Evolutionary conservation across 2,797 vertebrate genomes (phyloP), one percentile per base, ranked within the genome.

Genomic region (Rhodeus uyekii): DNA sequence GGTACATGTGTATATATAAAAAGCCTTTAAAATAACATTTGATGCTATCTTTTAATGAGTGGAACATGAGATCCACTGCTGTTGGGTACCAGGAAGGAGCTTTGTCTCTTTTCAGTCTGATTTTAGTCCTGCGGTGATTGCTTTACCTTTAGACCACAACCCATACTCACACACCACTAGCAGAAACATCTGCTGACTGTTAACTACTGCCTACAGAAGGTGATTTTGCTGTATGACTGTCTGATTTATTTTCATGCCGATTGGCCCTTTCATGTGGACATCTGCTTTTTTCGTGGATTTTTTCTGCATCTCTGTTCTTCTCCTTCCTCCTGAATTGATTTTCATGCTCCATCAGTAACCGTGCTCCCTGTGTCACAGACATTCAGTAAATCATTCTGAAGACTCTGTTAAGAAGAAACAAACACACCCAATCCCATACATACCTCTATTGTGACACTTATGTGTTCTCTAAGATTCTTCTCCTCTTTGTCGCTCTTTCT

Each of bases 331-430:
- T 24, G 63, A 92, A 93, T 92, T 87, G 84, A 92, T 94, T 94
- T 92, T 88, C 91, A 91, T 76, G 86, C 90, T 92, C 89, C 76
- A 92, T 92, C 90, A 91, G 87, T 87, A 89, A 90, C 89, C 87
- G 83, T 91, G 90, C 87, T 88, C 84, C 83, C 86, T 87, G 86
- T 90, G 91, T 92, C 92, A 91, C 81, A 89, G 83, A 87, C 46
- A 85, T 78, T 87, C 85, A 86, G 92, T 93, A 91, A 87, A 88
- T 89, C 22, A 48, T 85, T 78, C 82, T 89, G 88, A 92, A 85
- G 89, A 85, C 91, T 92, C 90, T 88, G 80, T 86, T 89, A 85
- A 89, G 24, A 82, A 53, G 63, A 84, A 78, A 81, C 38, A 65
- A 83, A 76, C 69, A 81, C 80, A 79, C 50, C 32, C 39, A 74